A percentile compares a stretch with the other conserved stretches of the same genome.
These are phyloP conservation scores for Campoletis sonorensis DNA, from an alignment of 1,140 invertebrate species.

Conservation along the genomic window DNA sequence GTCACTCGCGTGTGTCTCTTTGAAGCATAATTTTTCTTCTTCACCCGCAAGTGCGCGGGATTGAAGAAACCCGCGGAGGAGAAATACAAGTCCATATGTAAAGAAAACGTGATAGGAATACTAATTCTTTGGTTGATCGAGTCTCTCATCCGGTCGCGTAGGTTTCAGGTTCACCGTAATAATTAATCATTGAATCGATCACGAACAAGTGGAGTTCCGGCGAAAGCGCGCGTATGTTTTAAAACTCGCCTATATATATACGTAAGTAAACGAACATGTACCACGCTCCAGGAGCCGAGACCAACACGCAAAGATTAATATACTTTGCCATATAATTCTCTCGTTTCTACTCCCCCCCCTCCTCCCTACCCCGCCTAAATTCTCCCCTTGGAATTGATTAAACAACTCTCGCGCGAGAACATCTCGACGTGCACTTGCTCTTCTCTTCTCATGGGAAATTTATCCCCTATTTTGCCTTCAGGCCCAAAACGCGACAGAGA, in stretches of 20 bases:
- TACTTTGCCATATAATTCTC: constrained; percentile 9
- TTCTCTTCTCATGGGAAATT: not conserved
- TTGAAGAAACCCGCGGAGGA: constrained; percentile 12
- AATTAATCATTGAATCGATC: constrained; percentile 48
- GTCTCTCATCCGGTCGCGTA: constrained; percentile 50
- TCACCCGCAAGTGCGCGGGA: not conserved
- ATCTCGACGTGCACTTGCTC: not conserved
- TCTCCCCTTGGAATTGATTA: constrained; percentile 1
- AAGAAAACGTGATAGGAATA: constrained; percentile 33
- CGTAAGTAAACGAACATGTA: not conserved
- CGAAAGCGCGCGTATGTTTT: constrained; percentile 15
- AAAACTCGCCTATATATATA: not conserved
- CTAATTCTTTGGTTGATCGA: constrained; percentile 44
- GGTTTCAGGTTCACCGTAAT: constrained; percentile 47
- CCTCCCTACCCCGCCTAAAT: not conserved
- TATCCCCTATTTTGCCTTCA: not conserved
- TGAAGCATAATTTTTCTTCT: not conserved
- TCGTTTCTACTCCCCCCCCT: not conserved
- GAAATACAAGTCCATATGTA: constrained; percentile 9
- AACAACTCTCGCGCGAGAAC: constrained; percentile 11
- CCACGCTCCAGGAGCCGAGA: not conserved
- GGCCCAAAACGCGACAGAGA: too few species aligned
- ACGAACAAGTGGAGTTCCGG: constrained; percentile 44
- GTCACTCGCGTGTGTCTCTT: too few species aligned
- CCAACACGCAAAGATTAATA: constrained; percentile 9